Base-by-base conservation (phyloP, 2,113 vertebrate species). In the Gallinago undulata region DNA sequence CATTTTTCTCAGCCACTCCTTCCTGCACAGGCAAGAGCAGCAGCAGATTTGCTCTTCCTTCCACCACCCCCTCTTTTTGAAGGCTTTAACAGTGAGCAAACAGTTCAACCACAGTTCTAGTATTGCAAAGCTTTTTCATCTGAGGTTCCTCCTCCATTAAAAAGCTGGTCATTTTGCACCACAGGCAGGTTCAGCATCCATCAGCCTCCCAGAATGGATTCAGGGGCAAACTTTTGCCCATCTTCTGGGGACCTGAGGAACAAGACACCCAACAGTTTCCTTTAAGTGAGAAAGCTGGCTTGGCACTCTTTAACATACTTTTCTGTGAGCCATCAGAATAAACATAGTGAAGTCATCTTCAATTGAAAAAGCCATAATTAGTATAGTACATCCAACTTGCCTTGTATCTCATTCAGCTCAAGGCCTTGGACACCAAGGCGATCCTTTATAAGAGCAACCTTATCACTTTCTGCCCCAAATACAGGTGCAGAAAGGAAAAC, bases 401-500 rank as follows among this genome's bases (percentile, higher is more conserved):
- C n/a, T 80, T 51, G 4, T 6, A 37, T 53, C 64, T 55, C 64
- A 95, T 85, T 89, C 93, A 93, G 62, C 74, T 84, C 45, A 91
- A 91, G n/a, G 87, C 80, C 92, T 77, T 66, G 89, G 51, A 68
- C 48, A 43, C 21, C 27, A 12, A 84, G 68, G 48, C 56, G 41
- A 35, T 33, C 11, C 30, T 79, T 56, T 53, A 4, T 31, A 76
- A 73, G 33, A 79, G 19, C 35, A 77, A 23, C 15, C 19, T 91
- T 63, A 47, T 19, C 19, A 48, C 69, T 47, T 94, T 91, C 91
- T 94, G 66, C 57, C 62, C 25, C 79, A 94, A 91, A 92, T 67
- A 89, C 6, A 95, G 48, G 62, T 15, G 11, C 62, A 89, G 66
- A 89, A 97, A 64, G 83, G 75, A 79, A 97, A 98, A 96, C 39